Evolutionary conservation across 2,113 vertebrate genomes (phyloP).

Genomic region (Macaca nemestrina): DNA sequence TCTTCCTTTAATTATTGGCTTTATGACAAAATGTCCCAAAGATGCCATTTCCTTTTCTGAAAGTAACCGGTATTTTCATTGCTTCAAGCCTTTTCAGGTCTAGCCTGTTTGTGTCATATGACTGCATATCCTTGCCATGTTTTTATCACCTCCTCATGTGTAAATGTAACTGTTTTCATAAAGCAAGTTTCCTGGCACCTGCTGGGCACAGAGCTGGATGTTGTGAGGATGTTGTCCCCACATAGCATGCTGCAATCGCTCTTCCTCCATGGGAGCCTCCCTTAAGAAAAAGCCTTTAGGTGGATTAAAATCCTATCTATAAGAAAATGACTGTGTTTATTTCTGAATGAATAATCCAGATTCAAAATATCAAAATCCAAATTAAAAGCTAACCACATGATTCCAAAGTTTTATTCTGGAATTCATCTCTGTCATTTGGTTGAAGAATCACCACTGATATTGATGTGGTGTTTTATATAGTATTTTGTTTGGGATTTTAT

Average conservation of each 20-base stretch:
- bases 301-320: constrained; percentile 86
- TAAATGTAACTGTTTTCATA: constrained; percentile 85
- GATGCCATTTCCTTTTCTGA: constrained; percentile 89
- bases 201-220: constrained; percentile 80
- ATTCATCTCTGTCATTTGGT: neutral
- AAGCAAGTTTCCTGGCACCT: constrained; percentile 84
- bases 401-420: neutral
- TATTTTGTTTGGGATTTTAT: neutral
- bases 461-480: neutral
- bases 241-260: constrained; percentile 79
- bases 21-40: constrained; percentile 92
- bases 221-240: constrained; percentile 81
- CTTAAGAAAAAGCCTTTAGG: constrained; percentile 88
- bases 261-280: constrained; percentile 68
- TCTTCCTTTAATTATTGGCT: neutral
- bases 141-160: constrained; percentile 91
- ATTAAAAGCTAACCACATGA: neutral
- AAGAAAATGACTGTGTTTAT: constrained; percentile 87
- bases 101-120: constrained; percentile 84
- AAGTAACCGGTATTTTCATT: constrained; percentile 87
- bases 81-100: constrained; percentile 87
- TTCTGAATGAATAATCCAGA: constrained; percentile 77
- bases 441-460: neutral
- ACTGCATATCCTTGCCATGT: constrained; percentile 91
- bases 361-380: neutral